A percentile compares a stretch with the other conserved stretches of the same genome.
These are phyloP conservation scores for Magallana gigas DNA, from an alignment of 1,140 invertebrate species.

Conservation along the genomic window DNA sequence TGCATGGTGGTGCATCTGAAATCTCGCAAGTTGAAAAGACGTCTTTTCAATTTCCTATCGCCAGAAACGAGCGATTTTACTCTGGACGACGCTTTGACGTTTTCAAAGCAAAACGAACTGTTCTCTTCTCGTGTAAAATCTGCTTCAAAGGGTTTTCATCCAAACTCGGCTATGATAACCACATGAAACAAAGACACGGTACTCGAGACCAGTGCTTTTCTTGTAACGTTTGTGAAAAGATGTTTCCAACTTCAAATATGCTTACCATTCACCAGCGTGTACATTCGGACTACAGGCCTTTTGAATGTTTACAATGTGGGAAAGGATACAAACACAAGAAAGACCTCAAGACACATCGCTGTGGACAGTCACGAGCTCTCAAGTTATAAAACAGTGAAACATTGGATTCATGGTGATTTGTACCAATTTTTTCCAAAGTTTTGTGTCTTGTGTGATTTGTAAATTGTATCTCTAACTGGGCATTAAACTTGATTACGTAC, in stretches of 20 bases:
- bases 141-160: slow-evolving; percentile 56
- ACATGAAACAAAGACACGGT: slow-evolving; percentile 41
- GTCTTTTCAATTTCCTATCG: not conserved
- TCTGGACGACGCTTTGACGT: not conserved
- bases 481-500: not conserved
- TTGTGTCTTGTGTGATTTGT: too few relatives aligned
- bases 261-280: slow-evolving; percentile 41
- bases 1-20: not conserved
- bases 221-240: slow-evolving; percentile 48
- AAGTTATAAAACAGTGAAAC: not conserved
- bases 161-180: slow-evolving; percentile 39
- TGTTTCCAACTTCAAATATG: slow-evolving; percentile 43
- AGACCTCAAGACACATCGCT: slow-evolving; percentile 50
- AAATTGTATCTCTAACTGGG: too few relatives aligned
- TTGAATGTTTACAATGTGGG: slow-evolving; percentile 45
- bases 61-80: not conserved
- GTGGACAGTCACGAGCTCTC: not conserved
- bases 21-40: not conserved
- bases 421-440: too few relatives aligned
- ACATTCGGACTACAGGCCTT: slow-evolving; percentile 52
- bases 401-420: not conserved
- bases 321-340: slow-evolving; percentile 56
- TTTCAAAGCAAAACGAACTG: not conserved
- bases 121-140: slow-evolving; percentile 33
- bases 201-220: slow-evolving; percentile 6